These are phyloP conservation scores for Pristionchus mayeri DNA, from an alignment of 2,888 invertebrate genomes.

Conservation along the genomic window DNA sequence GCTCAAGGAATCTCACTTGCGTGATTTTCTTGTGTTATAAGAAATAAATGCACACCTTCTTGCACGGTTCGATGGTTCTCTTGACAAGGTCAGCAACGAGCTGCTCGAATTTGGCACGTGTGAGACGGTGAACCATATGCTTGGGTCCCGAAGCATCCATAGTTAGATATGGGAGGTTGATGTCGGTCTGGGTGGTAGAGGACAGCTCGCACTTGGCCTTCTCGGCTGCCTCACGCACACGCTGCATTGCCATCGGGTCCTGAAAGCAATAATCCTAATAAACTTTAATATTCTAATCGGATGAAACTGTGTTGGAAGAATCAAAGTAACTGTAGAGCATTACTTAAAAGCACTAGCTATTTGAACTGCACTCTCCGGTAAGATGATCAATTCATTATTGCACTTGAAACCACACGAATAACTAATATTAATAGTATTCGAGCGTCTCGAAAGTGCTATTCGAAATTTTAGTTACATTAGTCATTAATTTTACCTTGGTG, in stretches of 20 bases:
- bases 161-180: conserved; percentile 96
- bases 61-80: conserved; percentile 92
- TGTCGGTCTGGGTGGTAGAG: conserved; percentile 94
- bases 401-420: conserved; percentile 39
- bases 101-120: conserved; percentile 89
- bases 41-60: conserved; percentile 90
- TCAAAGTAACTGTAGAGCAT: conserved; percentile 13
- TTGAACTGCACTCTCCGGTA: conserved; percentile 38
- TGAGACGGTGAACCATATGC: conserved; percentile 96
- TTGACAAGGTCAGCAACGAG: conserved; percentile 92
- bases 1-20: conserved; percentile 22
- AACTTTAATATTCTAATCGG: too few species aligned
- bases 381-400: background rate
- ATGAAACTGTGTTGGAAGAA: too few species aligned
- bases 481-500: conserved; percentile 69
- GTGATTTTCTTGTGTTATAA: conserved; percentile 1
- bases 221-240: conserved; percentile 96
- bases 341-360: conserved; percentile 42
- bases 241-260: conserved; percentile 75
- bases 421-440: background rate
- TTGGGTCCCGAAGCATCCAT: conserved; percentile 97
- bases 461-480: too few species aligned
- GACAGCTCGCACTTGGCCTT: conserved; percentile 98
- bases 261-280: conserved; percentile 7
- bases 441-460: conserved; percentile 46